Base-by-base conservation (phyloP, 1,140 invertebrate species). In the Musca vetustissima region DNA sequence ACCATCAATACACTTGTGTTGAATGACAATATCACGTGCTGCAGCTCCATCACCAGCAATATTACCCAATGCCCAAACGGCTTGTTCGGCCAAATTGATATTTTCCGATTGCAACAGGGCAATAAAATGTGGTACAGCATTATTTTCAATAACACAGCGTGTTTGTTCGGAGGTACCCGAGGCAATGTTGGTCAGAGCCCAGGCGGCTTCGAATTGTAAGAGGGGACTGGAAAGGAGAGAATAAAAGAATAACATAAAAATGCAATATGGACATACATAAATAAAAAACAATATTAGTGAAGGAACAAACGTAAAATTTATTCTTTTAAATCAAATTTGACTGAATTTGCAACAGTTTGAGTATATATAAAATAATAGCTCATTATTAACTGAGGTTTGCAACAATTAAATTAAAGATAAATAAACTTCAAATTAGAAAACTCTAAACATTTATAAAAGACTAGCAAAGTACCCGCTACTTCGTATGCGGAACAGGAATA, bases 141-240 rank as follows among this genome's bases (percentile, higher is more conserved):
- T 93, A 77, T 89, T 83, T 75, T 92, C 88, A 7, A 97, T 90
- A 43, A 98, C 94, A 55, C 90, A 90, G 71, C 91, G 87, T 2
- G 96, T 98, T 83, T 98, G 95, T 19, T 91, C 88, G 13, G 94
- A 91, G 7, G 92, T 96, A 14, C 97, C 97, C 0, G 95, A 98
- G 13, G 98, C 97, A 72, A 99, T 96, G 79, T 99, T 99, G 36
- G 98, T 99, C 21, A 99, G 83, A 1, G 96, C 96, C 98, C 98
- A 99, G 1, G 97, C 93, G 25, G 97, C 92, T 85, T 99, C 98
- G 85, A 99, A 99, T 83, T 99, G 97, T 11, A 99, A 83, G 61
- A 89, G 86, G n/a, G 92, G 85, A 74, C 94, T 96, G 78, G 14
- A 43, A 69, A 64, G n/a, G n/a, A 36, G 13, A 24, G n/a, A 19